These are phyloP conservation scores for Spodoptera picta DNA, from an alignment of 2,888 invertebrate species.

Conservation along the genomic window DNA sequence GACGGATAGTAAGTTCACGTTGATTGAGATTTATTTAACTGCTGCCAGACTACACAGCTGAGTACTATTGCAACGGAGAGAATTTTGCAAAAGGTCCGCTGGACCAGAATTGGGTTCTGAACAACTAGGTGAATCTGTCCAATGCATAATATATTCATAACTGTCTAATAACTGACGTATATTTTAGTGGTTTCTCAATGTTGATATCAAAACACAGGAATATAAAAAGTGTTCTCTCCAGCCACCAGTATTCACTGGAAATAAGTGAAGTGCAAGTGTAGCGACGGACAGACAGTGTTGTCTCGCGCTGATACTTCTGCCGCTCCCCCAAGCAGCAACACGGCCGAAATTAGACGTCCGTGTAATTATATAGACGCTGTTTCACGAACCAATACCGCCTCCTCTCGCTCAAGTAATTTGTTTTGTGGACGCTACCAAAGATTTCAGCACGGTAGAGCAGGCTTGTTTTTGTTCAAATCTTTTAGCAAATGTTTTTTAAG, in stretches of 20 bases:
- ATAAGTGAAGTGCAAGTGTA: too few relatives aligned
- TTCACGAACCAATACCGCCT: conserved; percentile 54
- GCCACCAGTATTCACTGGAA: too few relatives aligned
- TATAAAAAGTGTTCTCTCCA: too few relatives aligned
- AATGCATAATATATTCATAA: too few relatives aligned
- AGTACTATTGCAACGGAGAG: background rate
- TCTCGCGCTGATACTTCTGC: conserved; percentile 25
- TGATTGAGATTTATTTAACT: conserved; percentile 50
- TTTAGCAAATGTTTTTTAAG: conserved; percentile 27
- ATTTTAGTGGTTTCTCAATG: too few relatives aligned
- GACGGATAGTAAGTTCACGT: conserved; percentile 36
- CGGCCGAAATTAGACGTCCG: conserved; percentile 49
- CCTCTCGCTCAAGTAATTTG: conserved; percentile 55
- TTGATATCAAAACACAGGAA: too few relatives aligned
- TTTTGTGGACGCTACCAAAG: conserved; percentile 49
- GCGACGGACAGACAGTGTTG: too few relatives aligned
- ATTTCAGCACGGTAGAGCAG: conserved; percentile 40
- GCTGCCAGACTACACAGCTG: background rate
- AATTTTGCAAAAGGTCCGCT: background rate
- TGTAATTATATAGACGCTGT: conserved; percentile 59
- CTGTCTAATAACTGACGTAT: too few relatives aligned
- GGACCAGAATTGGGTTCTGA: too few relatives aligned
- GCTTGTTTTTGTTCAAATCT: conserved; percentile 52
- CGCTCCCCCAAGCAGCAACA: conserved; percentile 29
- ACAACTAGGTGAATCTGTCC: too few relatives aligned